Base-by-base conservation (phyloP, 2,888 invertebrate genomes). In the Cephus sareptanus region DNA sequence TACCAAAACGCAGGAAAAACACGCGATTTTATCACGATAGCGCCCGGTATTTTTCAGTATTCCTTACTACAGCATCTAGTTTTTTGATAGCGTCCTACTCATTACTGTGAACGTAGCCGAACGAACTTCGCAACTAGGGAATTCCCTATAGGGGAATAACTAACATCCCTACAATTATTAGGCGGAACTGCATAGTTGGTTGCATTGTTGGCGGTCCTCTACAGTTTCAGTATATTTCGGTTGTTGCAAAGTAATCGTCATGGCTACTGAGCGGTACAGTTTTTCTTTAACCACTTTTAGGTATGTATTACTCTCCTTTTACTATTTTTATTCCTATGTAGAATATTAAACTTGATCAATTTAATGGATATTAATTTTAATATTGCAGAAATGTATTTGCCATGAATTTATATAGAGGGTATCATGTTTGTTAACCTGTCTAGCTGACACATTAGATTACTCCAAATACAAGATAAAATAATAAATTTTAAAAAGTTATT, bases 231-330 rank as follows among this genome's bases (percentile, higher is more conserved):
- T 74, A 75, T 71, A 76, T 68, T 80, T 79, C 81, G 84, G 84
- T 84, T 85, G 86, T 87, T 89, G 94, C 93, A 92, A 93, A 93
- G 94, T 93, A 94, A 95, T 94, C 87, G 88, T 89, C 94, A 98
- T 98, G 98, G 96, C 97, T 93, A 96, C 97, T 76, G 98, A 98
- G 92, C 94, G 98, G 89, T 99, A 99, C 90, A 98, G 98, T 93
- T 99, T 99, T 93, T 99, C 98, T 77, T 93, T 99, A 85, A 99
- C 96, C 77, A 96, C 96, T 85, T 96, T 96, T 90, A 96, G 96
- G 96, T 96, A 93, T 92, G 83, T 85, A 81, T 82, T 80, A 80
- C 35, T 73, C 37, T 34, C 15, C 12, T 77, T 75, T 77, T 73
- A 56, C 56, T 23, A 73, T 74, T 81, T 80, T 76, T 12, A 71